A percentile compares a stretch with the other conserved stretches of the same genome.
Evolutionary conservation across 2,113 vertebrate genomes (phyloP).

Genomic region (Hippocampus guttulatus): DNA sequence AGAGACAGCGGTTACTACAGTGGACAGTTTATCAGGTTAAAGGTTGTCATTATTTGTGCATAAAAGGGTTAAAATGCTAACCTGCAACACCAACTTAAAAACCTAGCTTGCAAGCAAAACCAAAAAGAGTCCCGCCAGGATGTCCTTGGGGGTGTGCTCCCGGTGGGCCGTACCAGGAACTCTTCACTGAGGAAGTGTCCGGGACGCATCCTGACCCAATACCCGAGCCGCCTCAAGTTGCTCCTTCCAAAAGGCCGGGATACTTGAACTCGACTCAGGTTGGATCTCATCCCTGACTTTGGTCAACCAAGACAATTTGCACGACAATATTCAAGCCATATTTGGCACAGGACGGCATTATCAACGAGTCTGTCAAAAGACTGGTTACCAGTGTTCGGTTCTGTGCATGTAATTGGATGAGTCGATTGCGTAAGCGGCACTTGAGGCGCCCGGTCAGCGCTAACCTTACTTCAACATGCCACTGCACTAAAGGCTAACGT

Average conservation of each 20-base stretch:
- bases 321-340: conserved; percentile 27
- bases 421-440: neutral
- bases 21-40: too few relatives aligned
- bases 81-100: too few relatives aligned
- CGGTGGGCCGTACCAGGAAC: neutral
- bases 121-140: too few relatives aligned
- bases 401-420: neutral
- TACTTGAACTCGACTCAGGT: too few relatives aligned
- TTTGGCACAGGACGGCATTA: conserved; percentile 20
- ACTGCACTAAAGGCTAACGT: conserved; percentile 29
- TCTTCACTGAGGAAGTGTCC: too few relatives aligned
- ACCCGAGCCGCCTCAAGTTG: too few relatives aligned
- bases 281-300: neutral
- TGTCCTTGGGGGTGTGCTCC: neutral
- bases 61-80: too few relatives aligned
- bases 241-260: too few relatives aligned
- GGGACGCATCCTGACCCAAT: too few relatives aligned
- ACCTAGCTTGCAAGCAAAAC: too few relatives aligned
- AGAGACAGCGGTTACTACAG: too few relatives aligned
- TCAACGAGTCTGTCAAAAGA: neutral
- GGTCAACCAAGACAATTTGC: neutral
- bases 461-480: conserved; percentile 29
- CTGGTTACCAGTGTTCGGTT: neutral
- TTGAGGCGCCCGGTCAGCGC: conserved; percentile 6
- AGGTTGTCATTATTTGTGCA: too few relatives aligned